Evolutionary conservation across 2,888 invertebrate genomes (phyloP).

Genomic region (Dorcus hopei): DNA sequence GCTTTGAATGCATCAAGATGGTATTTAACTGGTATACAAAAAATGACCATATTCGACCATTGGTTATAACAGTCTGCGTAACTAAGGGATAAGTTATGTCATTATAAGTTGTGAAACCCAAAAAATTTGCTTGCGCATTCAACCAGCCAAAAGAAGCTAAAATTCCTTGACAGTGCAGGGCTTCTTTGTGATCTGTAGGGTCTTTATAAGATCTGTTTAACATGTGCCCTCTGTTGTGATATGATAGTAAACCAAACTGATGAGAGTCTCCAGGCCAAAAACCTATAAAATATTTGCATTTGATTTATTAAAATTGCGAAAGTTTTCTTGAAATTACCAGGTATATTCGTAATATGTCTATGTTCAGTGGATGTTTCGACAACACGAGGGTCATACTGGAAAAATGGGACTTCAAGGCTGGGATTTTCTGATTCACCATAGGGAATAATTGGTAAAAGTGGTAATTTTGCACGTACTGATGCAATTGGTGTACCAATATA

Average conservation of each 20-base stretch:
- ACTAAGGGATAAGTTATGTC: conserved; percentile 89
- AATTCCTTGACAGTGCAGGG: conserved; percentile 71
- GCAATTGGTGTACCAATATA: conserved; percentile 68
- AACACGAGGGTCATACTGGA: conserved; percentile 59
- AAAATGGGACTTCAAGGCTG: conserved; percentile 58
- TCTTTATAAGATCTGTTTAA: conserved; percentile 53
- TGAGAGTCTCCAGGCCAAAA: conserved; percentile 80
- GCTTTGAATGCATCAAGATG: conserved; percentile 61
- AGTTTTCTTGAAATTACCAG: conserved; percentile 54
- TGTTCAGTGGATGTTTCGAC: conserved; percentile 58
- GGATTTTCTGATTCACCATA: conserved; percentile 56
- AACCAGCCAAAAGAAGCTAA: conserved; percentile 79
- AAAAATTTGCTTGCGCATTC: conserved; percentile 72
- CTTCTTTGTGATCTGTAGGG: conserved; percentile 57
- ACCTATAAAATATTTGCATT: conserved; percentile 52
- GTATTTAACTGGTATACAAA: conserved; percentile 93
- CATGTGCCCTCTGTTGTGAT: conserved; percentile 65
- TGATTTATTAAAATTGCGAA: too few species aligned
- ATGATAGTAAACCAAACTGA: conserved; percentile 76
- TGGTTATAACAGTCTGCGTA: conserved; percentile 83
- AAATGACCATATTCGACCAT: conserved; percentile 84
- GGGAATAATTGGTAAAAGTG: conserved; percentile 64
- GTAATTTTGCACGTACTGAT: conserved; percentile 65
- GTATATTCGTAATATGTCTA: conserved; percentile 70
- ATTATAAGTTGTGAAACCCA: conserved; percentile 86